Percentiles rank a stretch among this genome's conserved stretches.
Conservation (phyloP, 2,888 invertebrate species). For the Limnephilus lunatus region DNA sequence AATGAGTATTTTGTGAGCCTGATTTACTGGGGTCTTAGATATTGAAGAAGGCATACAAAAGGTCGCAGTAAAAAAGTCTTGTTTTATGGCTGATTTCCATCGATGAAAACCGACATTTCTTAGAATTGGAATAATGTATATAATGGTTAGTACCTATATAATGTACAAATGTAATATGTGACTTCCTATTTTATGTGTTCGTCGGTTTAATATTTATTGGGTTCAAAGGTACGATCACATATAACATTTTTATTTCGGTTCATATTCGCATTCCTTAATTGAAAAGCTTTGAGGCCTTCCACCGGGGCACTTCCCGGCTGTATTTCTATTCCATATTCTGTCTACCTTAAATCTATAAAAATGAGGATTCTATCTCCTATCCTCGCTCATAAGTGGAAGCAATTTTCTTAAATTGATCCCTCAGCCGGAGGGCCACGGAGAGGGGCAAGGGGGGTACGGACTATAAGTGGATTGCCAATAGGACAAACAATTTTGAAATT, state of each 20-base stretch:
- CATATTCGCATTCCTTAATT: constrained; percentile 30
- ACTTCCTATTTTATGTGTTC: neutral
- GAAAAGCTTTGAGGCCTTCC: constrained; percentile 11
- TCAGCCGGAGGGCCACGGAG: constrained; percentile 29
- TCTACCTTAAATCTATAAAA: constrained; percentile 50
- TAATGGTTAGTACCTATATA: no score
- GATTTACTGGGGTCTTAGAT: neutral
- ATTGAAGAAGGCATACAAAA: neutral
- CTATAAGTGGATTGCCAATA: constrained; percentile 57
- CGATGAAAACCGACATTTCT: neutral
- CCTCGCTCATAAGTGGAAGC: constrained; percentile 56
- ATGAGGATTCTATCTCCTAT: constrained; percentile 59
- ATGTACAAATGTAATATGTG: neutral
- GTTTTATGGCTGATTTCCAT: neutral
- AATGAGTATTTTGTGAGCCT: constrained; percentile 2
- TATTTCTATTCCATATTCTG: constrained; percentile 31
- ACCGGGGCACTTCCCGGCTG: neutral
- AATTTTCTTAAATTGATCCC: constrained; percentile 58
- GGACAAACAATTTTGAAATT: constrained; percentile 52
- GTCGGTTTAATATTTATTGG: neutral
- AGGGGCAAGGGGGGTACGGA: constrained; percentile 12
- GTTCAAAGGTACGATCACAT: neutral
- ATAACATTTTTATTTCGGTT: neutral
- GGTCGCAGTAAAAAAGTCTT: neutral
- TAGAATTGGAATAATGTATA: neutral